phyloP scores from a whole-genome alignment of 2,113 vertebrate species.

The Silurus meridionalis region DNA sequence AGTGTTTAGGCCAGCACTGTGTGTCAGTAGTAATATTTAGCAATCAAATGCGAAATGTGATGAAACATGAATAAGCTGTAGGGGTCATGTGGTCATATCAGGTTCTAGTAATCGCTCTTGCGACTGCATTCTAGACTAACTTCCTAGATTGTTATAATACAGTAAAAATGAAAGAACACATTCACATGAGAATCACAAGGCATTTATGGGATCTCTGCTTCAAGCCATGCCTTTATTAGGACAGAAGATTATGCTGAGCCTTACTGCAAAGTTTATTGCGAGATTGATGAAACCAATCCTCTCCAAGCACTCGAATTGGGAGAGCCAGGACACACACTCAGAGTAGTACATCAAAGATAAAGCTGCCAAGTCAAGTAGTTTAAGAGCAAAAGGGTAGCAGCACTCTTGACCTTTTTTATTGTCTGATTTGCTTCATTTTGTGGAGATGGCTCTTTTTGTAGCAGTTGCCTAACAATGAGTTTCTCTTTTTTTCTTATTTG shows the following conservation, averaged over 20 bases:
- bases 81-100: too few species aligned
- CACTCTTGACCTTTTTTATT: neutral
- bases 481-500: neutral
- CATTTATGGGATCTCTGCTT: neutral
- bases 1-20: too few species aligned
- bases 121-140: too few species aligned
- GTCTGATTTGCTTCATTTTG: neutral
- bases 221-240: neutral
- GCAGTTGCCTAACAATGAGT: too few species aligned
- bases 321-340: neutral
- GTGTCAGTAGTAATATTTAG: too few species aligned
- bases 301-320: neutral
- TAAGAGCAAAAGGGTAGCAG: neutral
- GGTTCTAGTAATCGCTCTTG: too few species aligned
- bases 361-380: slow-evolving; percentile 3
- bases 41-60: too few species aligned
- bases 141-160: neutral
- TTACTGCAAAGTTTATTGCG: neutral
- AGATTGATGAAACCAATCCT: neutral
- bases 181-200: too few species aligned
- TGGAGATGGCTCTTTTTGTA: neutral
- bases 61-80: too few species aligned
- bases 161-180: neutral
- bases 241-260: neutral
- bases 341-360: slow-evolving; percentile 9